phyloP scores from a whole-genome alignment of 2,888 invertebrate genomes.

The Zele albiditarsus region DNA sequence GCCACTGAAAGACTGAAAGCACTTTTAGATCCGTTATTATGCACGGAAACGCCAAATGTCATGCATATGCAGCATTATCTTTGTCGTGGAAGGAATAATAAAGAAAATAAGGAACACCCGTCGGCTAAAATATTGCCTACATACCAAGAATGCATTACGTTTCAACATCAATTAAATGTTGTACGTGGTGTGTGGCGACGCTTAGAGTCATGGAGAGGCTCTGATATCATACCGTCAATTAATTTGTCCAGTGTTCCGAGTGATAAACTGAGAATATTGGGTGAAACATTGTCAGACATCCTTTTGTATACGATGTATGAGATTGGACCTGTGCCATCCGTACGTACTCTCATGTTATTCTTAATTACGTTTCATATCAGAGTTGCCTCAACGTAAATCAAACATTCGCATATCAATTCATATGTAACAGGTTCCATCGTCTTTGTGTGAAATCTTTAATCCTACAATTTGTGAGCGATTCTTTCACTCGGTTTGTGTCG shows the following conservation, averaged over 20 bases:
- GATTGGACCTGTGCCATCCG: slow-evolving; percentile 73
- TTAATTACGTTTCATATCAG: neutral
- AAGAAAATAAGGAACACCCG: slow-evolving; percentile 77
- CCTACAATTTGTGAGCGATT: slow-evolving; percentile 77
- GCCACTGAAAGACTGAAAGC: slow-evolving; percentile 89
- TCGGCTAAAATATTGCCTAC: slow-evolving; percentile 77
- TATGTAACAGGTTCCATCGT: slow-evolving; percentile 65
- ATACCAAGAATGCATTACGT: slow-evolving; percentile 87
- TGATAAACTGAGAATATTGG: slow-evolving; percentile 88
- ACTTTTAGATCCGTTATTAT: slow-evolving; percentile 84
- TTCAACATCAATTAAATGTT: slow-evolving; percentile 92
- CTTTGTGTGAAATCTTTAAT: slow-evolving; percentile 71
- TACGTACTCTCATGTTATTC: slow-evolving; percentile 55
- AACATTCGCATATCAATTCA: neutral
- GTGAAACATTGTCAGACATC: slow-evolving; percentile 88
- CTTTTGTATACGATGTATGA: slow-evolving; percentile 82
- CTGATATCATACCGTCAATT: slow-evolving; percentile 70
- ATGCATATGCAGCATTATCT: slow-evolving; percentile 90
- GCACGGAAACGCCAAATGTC: slow-evolving; percentile 86
- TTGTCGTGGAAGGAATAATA: slow-evolving; percentile 73
- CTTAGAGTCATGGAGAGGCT: slow-evolving; percentile 77
- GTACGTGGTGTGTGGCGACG: slow-evolving; percentile 84
- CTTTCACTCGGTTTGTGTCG: slow-evolving; percentile 84
- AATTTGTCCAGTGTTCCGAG: slow-evolving; percentile 80
- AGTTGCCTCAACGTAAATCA: neutral